Percentiles rank a stretch among this genome's conserved stretches.
Conservation (phyloP, 2,888 invertebrate genomes). For the Nomada fucata region DNA sequence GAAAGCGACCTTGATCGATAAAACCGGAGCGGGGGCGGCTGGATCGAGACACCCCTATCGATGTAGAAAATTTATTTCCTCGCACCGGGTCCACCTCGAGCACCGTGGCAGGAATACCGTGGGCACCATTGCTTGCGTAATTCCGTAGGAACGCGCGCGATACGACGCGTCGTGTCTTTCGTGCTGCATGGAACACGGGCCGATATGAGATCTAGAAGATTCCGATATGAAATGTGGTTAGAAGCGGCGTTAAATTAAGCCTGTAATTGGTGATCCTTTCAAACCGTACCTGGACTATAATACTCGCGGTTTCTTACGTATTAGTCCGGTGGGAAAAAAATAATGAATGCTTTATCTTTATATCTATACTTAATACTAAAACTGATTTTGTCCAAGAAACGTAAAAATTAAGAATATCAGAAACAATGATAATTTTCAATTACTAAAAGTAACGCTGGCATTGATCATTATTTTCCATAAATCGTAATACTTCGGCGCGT, state of each 20-base stretch:
- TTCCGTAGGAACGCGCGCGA: neutral
- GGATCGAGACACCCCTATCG: slow-evolving; percentile 38
- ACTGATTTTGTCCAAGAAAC: too few relatives aligned
- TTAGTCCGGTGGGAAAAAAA: too few relatives aligned
- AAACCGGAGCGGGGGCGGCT: slow-evolving; percentile 35
- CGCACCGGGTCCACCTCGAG: slow-evolving; percentile 39
- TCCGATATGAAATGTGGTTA: neutral
- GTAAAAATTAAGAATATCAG: too few relatives aligned
- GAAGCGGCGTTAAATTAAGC: slow-evolving; percentile 4
- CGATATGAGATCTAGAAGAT: neutral
- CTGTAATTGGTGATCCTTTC: neutral
- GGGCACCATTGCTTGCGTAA: slow-evolving; percentile 2
- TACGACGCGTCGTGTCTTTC: neutral
- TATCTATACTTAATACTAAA: too few relatives aligned
- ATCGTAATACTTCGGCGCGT: too few relatives aligned
- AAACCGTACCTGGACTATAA: too few relatives aligned
- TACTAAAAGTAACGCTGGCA: too few relatives aligned
- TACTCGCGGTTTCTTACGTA: too few relatives aligned
- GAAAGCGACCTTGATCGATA: slow-evolving; percentile 61
- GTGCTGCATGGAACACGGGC: neutral
- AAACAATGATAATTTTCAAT: too few relatives aligned
- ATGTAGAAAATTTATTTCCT: slow-evolving; percentile 58
- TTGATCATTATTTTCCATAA: too few relatives aligned
- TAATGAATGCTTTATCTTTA: too few relatives aligned
- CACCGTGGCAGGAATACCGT: too few relatives aligned